Conservation (phyloP, 2,888 invertebrate species). For the Apamea anceps region DNA sequence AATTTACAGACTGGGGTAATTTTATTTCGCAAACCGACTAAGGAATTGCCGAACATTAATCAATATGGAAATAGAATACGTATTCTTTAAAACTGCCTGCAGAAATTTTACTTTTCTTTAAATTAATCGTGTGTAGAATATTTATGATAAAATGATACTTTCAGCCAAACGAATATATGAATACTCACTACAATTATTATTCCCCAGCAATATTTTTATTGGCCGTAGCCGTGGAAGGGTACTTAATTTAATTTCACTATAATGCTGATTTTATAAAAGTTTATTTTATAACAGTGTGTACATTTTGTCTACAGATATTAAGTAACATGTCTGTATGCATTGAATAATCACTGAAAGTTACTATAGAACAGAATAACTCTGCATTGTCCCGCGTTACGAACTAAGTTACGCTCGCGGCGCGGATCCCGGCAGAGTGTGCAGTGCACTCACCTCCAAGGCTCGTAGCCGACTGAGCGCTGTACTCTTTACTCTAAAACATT, state of each 20-base stretch:
- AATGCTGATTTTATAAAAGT: slow-evolving; percentile 12
- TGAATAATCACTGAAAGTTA: slow-evolving; percentile 51
- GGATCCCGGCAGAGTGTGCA: slow-evolving; percentile 66
- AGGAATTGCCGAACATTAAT: slow-evolving; percentile 53
- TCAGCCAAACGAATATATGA: slow-evolving; percentile 14
- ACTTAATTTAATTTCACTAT: slow-evolving; percentile 35
- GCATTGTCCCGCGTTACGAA: slow-evolving; percentile 75
- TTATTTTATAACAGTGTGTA: slow-evolving; percentile 14
- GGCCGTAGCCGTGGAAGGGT: slow-evolving; percentile 2
- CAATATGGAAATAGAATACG: slow-evolving; percentile 41
- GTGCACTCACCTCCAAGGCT: slow-evolving; percentile 81
- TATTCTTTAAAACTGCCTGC: neutral
- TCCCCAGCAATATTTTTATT: slow-evolving; percentile 33
- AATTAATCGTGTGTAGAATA: neutral
- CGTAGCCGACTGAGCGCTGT: slow-evolving; percentile 85
- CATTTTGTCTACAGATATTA: slow-evolving; percentile 8
- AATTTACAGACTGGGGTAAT: slow-evolving; percentile 73
- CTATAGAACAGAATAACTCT: slow-evolving; percentile 51
- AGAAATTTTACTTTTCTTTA: neutral
- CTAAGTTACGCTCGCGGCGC: slow-evolving; percentile 81
- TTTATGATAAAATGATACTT: slow-evolving; percentile 1
- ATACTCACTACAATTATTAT: slow-evolving; percentile 55
- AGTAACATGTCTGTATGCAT: slow-evolving; percentile 17
- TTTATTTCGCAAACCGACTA: slow-evolving; percentile 62
- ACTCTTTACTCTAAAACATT: slow-evolving; percentile 77